Evolutionary conservation across 35 echinoderm and acorn worm genomes (phyloP), one percentile per base, ranked within the genome.

Genomic region (Nesometra sesokonis): DNA sequence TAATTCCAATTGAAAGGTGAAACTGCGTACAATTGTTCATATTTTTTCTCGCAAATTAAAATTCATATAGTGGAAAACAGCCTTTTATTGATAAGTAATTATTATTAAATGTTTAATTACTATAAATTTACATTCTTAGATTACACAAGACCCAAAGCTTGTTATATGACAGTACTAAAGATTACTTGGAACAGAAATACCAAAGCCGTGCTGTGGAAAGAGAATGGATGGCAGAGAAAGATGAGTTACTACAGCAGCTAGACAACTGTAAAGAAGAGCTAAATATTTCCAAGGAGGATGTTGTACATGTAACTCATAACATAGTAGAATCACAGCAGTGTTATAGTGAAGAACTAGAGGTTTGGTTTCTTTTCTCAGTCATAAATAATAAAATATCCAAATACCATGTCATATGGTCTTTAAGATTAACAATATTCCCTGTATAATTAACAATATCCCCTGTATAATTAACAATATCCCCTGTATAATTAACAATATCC

Each of bases 201-300:
- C 88, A 97, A 80, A 86, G 89, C 0, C 81, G 95, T 32, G 86
- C 91, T 19, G 76, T 93, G 29, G 95, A 97, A 67, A 88, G 89
- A 40, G 40, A 47, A n/a, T 97, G 95, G 95, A 97, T 97, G 95
- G 91, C 83, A 3, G 95, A 97, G 89, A 97, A 97, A 79, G 95
- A 97, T 76, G 46, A 40, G 30, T 87, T 97, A 34, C 89, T 97
- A 0, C 89, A 90, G 84, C 89, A 97, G 31, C 89, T 97, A 23
- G 95, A 97, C 77, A 81, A 79, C 32, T 93, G 91, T 43, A 97
- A 93, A 84, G 94, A 97, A 34, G 92, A 97, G 81, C 78, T 97
- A 21, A 91, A 97, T 80, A 76, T 93, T 0, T 97, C 95, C 21
- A 93, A 93, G 39, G 95, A 97, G 29, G 95, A 97, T 84, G 89